Evolutionary conservation across 2,113 vertebrate species (phyloP).

Genomic region (Nothoprocta pentlandii): DNA sequence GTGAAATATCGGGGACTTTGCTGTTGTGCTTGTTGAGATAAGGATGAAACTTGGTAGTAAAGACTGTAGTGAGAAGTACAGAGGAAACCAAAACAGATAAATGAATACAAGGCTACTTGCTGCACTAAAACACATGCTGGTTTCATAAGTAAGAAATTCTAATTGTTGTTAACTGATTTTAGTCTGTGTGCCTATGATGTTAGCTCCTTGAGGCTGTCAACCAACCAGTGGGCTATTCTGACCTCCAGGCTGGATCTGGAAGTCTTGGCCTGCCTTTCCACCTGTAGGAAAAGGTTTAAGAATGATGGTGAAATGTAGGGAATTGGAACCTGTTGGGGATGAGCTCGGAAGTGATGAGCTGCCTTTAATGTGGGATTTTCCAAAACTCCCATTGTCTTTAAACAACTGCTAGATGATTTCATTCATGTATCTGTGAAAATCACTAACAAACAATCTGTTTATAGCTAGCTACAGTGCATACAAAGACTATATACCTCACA

Average conservation of each 20-base stretch:
- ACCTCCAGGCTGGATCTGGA: not conserved
- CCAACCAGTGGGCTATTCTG: not conserved
- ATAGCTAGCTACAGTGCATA: not conserved
- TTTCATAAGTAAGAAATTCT: not conserved
- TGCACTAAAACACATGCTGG: not conserved
- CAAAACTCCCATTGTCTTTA: not conserved
- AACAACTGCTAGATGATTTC: not conserved
- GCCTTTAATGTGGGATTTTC: not conserved
- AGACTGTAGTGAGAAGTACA: not conserved
- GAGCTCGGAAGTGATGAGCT: not conserved
- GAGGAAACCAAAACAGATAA: not conserved
- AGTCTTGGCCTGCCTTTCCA: not conserved
- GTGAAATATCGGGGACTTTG: not conserved
- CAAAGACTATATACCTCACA: not conserved
- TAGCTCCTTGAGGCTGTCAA: not conserved
- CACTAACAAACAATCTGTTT: not conserved
- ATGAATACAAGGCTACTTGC: not conserved
- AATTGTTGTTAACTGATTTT: not conserved
- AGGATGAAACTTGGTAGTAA: not conserved
- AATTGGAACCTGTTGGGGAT: not conserved
- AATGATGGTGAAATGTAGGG: not conserved
- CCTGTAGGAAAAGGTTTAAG: not conserved
- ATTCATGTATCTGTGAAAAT: not conserved
- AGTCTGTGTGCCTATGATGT: not conserved
- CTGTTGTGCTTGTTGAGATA: not conserved